Conservation (phyloP, 2,888 invertebrate species). For the Baronia brevicornis region DNA sequence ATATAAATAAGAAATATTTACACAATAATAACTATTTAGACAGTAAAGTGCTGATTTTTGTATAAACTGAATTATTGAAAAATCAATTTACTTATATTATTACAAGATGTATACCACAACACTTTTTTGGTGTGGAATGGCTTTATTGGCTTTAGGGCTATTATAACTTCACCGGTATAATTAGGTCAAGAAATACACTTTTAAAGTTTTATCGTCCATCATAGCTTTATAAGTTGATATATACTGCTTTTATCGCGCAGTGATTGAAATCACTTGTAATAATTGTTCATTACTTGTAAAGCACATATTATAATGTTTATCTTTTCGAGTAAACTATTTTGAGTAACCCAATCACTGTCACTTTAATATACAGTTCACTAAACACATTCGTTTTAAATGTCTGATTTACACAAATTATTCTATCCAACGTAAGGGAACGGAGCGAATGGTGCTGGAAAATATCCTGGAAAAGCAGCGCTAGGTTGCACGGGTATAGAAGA, state of each 20-base stretch:
- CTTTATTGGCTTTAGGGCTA: no score
- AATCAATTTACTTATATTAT: no score
- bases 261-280: no score
- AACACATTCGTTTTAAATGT: neutral
- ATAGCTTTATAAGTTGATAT: no score
- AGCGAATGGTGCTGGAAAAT: constrained; percentile 84
- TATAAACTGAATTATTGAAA: constrained; percentile 21
- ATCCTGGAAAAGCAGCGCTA: constrained; percentile 83
- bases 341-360: constrained; percentile 40
- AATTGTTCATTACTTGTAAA: constrained; percentile 45
- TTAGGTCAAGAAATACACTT: no score
- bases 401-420: constrained; percentile 7
- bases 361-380: constrained; percentile 20
- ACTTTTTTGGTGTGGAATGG: no score
- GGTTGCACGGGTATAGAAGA: constrained; percentile 85
- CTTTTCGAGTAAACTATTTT: constrained; percentile 33
- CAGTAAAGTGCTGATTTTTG: constrained; percentile 5
- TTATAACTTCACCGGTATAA: no score
- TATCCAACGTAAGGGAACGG: constrained; percentile 86
- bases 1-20: constrained; percentile 54
- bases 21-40: constrained; percentile 38
- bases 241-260: no score
- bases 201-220: no score
- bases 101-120: no score
- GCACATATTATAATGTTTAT: constrained; percentile 41